These are phyloP conservation scores for Noturus placidus DNA, from an alignment of 2,113 vertebrate genomes.

Conservation along the genomic window DNA sequence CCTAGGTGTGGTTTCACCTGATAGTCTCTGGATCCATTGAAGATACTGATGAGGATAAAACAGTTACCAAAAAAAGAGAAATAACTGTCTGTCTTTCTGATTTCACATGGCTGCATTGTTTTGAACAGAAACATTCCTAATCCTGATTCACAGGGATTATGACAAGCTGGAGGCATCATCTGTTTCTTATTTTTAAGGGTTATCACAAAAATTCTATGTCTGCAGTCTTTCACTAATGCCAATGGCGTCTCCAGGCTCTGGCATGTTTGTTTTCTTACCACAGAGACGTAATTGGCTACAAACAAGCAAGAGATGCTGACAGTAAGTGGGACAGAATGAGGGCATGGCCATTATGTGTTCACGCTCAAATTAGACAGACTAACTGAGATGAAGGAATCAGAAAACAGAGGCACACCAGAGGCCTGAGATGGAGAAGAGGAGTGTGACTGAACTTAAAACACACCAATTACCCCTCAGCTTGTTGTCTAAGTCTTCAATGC, in stretches of 20 bases:
- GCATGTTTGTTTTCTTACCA: constrained; percentile 47
- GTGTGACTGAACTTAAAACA: constrained; percentile 52
- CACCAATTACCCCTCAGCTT: constrained; percentile 47
- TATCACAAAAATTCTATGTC: neutral
- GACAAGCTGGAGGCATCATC: constrained; percentile 28
- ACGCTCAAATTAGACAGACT: constrained; percentile 38
- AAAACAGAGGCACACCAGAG: constrained; percentile 27
- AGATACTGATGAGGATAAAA: neutral
- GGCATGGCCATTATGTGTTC: constrained; percentile 23
- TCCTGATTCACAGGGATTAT: neutral
- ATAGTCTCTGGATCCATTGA: neutral
- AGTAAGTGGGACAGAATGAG: constrained; percentile 41
- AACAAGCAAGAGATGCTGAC: constrained; percentile 34
- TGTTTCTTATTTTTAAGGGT: constrained; percentile 29
- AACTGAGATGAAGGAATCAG: constrained; percentile 34
- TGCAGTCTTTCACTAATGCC: constrained; percentile 19
- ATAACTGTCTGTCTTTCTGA: neutral
- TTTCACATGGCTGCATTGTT: neutral
- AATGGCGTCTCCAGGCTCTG: constrained; percentile 25
- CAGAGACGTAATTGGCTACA: constrained; percentile 40
- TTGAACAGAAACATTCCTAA: neutral
- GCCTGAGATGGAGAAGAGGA: constrained; percentile 32
- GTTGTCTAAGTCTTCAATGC: neutral
- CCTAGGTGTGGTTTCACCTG: no score
- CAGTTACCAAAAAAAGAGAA: neutral